These are phyloP conservation scores for Premnoplex brunnescens DNA, from an alignment of 2,797 vertebrate genomes.

Conservation along the genomic window DNA sequence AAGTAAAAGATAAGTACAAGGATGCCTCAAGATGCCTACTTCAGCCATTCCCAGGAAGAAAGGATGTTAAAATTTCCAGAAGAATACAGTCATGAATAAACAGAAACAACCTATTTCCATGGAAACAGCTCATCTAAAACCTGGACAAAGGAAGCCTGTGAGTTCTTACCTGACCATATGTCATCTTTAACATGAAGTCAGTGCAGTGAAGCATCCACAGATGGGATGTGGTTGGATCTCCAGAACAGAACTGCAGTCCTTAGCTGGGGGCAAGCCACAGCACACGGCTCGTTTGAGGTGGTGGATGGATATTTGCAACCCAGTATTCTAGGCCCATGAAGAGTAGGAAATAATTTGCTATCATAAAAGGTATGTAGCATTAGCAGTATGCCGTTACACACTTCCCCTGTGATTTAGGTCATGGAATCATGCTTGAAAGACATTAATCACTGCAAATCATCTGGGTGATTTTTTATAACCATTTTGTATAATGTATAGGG, in stretches of 20 bases:
- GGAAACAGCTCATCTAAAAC: slow-evolving; percentile 19
- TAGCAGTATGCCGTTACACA: not conserved
- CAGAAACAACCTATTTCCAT: slow-evolving; percentile 23
- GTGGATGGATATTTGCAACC: not conserved
- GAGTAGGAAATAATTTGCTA: not conserved
- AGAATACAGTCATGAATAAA: not conserved
- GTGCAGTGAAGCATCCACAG: not conserved
- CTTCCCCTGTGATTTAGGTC: not conserved
- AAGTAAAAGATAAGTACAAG: not conserved
- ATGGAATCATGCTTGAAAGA: not conserved
- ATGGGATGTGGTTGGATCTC: not conserved
- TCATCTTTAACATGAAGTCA: not conserved
- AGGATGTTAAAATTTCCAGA: not conserved
- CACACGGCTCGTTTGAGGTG: rapidly evolving
- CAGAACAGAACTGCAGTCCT: not conserved
- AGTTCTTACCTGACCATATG: not conserved
- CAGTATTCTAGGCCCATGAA: not conserved
- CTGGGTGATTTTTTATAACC: not conserved
- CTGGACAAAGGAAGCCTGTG: not conserved
- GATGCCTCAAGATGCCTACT: not conserved
- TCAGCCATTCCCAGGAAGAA: not conserved
- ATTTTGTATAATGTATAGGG: not conserved
- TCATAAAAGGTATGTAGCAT: not conserved
- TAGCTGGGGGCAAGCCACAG: rapidly evolving
- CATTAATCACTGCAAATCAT: not conserved